A percentile compares a stretch with the other conserved stretches of the same genome.
Evolutionary conservation across 2,113 vertebrate species (phyloP).

Genomic region (Oryzias javanicus): DNA sequence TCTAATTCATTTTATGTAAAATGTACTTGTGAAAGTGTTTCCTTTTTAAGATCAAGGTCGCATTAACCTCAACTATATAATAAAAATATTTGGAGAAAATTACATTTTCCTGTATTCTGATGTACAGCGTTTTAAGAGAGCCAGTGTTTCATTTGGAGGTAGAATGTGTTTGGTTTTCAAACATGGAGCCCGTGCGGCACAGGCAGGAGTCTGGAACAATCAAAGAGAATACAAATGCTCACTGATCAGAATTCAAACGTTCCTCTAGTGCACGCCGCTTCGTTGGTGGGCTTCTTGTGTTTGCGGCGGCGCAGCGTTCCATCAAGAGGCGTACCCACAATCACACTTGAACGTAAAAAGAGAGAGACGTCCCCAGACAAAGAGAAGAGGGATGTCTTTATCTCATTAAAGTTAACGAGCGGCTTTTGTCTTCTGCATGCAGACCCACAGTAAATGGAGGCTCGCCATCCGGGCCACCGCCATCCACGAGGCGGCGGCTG

Average conservation of each 20-base stretch:
- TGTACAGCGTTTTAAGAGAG: too few relatives aligned
- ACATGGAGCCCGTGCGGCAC: slow-evolving; percentile 16
- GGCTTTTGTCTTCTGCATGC: slow-evolving; percentile 63
- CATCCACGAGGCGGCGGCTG: slow-evolving; percentile 11
- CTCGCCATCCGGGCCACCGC: slow-evolving; percentile 28
- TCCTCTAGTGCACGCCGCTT: slow-evolving; percentile 25
- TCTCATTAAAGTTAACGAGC: slow-evolving; percentile 75
- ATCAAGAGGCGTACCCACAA: slow-evolving; percentile 4
- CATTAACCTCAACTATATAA: too few relatives aligned
- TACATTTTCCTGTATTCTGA: too few relatives aligned
- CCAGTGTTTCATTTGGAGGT: slow-evolving; percentile 12
- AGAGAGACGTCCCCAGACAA: slow-evolving; percentile 55
- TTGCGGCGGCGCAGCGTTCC: slow-evolving; percentile 14
- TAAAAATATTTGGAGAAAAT: too few relatives aligned
- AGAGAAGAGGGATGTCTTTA: slow-evolving; percentile 66
- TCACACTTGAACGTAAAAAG: slow-evolving; percentile 28
- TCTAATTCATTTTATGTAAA: too few relatives aligned
- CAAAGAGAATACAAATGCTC: slow-evolving; percentile 56
- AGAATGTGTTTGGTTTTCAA: slow-evolving; percentile 50
- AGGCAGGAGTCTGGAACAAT: slow-evolving; percentile 16
- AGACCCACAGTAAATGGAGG: slow-evolving; percentile 52
- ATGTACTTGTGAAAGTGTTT: too few relatives aligned
- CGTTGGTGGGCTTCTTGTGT: slow-evolving; percentile 41
- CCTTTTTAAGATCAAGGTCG: too few relatives aligned
- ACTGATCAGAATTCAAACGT: slow-evolving; percentile 34